phyloP scores from a whole-genome alignment of 2,888 invertebrate species.

The Melanchra persicariae region DNA sequence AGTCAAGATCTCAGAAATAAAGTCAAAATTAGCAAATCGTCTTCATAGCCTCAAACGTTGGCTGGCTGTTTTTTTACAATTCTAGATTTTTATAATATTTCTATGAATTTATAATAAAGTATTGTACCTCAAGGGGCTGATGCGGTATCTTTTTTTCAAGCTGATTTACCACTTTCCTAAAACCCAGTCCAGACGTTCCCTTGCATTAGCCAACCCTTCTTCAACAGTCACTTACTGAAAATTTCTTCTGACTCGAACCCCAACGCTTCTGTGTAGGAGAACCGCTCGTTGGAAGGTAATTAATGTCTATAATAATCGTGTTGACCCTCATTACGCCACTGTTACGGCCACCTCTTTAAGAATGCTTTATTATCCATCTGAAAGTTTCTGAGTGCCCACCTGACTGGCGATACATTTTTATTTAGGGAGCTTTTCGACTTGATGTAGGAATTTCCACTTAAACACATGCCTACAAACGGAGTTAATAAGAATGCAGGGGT shows the following conservation, averaged over 20 bases:
- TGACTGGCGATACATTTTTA: slow-evolving; percentile 56
- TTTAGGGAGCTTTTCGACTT: slow-evolving; percentile 41
- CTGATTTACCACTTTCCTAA: neutral
- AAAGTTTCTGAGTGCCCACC: slow-evolving; percentile 63
- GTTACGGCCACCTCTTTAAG: slow-evolving; percentile 74
- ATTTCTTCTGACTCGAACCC: slow-evolving; percentile 38
- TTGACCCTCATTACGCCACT: slow-evolving; percentile 76
- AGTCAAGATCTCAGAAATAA: no score
- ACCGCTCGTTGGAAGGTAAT: slow-evolving; percentile 69
- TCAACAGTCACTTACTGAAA: slow-evolving; percentile 8
- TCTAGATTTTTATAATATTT: no score
- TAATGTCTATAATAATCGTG: slow-evolving; percentile 78
- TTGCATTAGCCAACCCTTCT: slow-evolving; percentile 7
- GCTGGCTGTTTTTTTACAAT: no score
- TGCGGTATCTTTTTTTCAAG: neutral
- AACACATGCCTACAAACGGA: no score
- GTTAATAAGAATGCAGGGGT: no score
- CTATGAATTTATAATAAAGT: no score
- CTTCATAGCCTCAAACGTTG: no score
- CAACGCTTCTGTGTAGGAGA: slow-evolving; percentile 45
- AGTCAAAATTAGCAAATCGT: no score
- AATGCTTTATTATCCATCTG: slow-evolving; percentile 73
- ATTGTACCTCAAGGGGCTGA: no score
- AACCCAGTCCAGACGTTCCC: slow-evolving; percentile 6
- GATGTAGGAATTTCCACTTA: neutral